Base-by-base conservation (phyloP, 2,888 invertebrate species). In the Papilio elwesi region DNA sequence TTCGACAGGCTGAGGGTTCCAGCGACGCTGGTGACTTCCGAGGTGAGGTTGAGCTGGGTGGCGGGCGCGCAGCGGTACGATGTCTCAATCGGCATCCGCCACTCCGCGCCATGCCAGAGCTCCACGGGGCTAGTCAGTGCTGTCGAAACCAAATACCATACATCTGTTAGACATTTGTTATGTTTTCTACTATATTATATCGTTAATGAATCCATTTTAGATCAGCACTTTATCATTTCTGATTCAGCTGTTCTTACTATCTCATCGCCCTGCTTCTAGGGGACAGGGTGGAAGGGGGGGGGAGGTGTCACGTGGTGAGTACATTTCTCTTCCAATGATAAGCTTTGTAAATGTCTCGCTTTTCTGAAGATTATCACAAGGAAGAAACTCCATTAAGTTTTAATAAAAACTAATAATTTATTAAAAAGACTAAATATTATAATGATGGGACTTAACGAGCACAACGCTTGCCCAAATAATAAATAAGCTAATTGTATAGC, bases 11-110 rank as follows among this genome's bases (percentile, higher is more conserved):
- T 94, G 43, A 97, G 83, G 7, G 84, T 86, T 10, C 95, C 96
- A 11, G 81, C 87, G 10, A 80, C 82, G 80, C 74, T 83, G 68
- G 76, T 79, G 10, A 78, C 59, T 51, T 79, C 82, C 1, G 87
- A 82, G 9, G 94, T 94, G 81, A 96, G 87, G 83, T 95, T 94
- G 51, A 97, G 85, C 13, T 82, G 86, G 76, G 96, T 95, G 68
- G 94, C 84, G 68, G 95, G 94, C 48, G 92, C 86, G 90, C 97
- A 97, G 80, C 96, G 95, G 90, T 97, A 97, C 0, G 97, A 97
- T 80, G 96, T 95, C 57, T 93, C 90, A 52, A 95, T 79, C 0
- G 95, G 95, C 0, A 95, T 95, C 76, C 86, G 84, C 89, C 97
- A 97, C 76, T 94, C 94, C 3, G 86, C 79, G 11, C 89, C 88